Conservation (phyloP, 2,888 invertebrate genomes). For the Lottia scabra region DNA sequence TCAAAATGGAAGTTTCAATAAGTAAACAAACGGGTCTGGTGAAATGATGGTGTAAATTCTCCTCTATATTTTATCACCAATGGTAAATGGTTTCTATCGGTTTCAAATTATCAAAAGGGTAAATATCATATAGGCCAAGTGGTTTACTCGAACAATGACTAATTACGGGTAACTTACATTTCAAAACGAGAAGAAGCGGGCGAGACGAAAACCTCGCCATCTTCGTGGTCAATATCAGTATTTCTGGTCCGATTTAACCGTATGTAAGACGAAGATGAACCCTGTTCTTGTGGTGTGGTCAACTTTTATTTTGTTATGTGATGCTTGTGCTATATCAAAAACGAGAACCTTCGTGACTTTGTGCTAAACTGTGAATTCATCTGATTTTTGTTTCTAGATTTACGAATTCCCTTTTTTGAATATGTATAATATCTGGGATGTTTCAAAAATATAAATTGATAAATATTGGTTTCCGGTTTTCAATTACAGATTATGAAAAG, state of each 20-base stretch:
- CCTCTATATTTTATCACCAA: not conserved
- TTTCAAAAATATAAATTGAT: no score
- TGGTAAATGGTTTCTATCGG: no score
- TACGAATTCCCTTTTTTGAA: no score
- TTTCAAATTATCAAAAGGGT: no score
- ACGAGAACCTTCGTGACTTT: not conserved
- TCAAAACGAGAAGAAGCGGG: not conserved
- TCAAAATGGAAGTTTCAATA: not conserved
- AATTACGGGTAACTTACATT: not conserved
- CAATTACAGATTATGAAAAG: no score
- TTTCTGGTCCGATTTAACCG: no score
- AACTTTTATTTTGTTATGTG: not conserved
- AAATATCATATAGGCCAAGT: not conserved
- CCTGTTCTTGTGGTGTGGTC: not conserved
- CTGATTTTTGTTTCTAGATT: no score
- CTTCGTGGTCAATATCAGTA: no score
- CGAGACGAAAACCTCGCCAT: no score
- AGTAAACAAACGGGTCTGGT: not conserved
- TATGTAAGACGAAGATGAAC: not conserved
- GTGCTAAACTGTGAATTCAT: not conserved
- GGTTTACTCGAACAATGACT: not conserved
- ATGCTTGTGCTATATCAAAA: constrained; percentile 2
- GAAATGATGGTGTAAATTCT: not conserved
- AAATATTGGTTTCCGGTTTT: no score
- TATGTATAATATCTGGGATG: no score